Evolutionary conservation across 1,140 invertebrate genomes (phyloP), one percentile per base, ranked within the genome.

Genomic region (Drosophila sucinea): DNA sequence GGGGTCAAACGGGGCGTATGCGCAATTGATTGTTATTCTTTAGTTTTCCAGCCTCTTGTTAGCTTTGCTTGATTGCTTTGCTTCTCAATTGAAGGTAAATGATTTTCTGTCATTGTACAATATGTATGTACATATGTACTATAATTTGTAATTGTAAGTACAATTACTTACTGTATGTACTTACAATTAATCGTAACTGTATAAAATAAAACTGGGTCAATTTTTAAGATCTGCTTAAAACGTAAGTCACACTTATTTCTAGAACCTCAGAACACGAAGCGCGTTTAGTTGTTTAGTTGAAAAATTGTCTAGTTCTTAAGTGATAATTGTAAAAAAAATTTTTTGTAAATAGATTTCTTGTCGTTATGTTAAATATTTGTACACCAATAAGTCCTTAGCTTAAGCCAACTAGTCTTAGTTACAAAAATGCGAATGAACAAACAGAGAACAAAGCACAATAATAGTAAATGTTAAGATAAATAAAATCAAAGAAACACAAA

Each of bases 331-430:
- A 79, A 72, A 89, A 79, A 79, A 47, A 67, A 87, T 35, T 67
- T 70, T 87, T 73, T 87, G 83, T 87, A 87, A 89, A 87, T 87
- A 87, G 79, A 74, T 67, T 57, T 73, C 57, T 65, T 65, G 44
- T 51, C 44, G 71, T 73, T 73, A 78, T 87, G 79, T 86, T 87
- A 89, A 89, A 87, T 87, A 87, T 87, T 83, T 89, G 79, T 89
- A 87, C 73, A 47, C 70, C 25, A 30, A 11, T 79, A 79, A 79
- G 77, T 47, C 25, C 58, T 51, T 79, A 79, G 66, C 44, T 69
- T 87, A 87, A 87, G 84, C 70, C 65, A 83, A 83, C 83, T 87
- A 87, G 83, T 87, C 83, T 87, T 80, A 87, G 76, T 89, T 83
- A 87, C 83, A 87, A 89, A 47, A 67, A 83, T 80, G 74, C 84